Percentiles rank a stretch among this genome's conserved stretches.
Conservation (phyloP, 2,113 vertebrate species). For the Elaphurus davidianus region DNA sequence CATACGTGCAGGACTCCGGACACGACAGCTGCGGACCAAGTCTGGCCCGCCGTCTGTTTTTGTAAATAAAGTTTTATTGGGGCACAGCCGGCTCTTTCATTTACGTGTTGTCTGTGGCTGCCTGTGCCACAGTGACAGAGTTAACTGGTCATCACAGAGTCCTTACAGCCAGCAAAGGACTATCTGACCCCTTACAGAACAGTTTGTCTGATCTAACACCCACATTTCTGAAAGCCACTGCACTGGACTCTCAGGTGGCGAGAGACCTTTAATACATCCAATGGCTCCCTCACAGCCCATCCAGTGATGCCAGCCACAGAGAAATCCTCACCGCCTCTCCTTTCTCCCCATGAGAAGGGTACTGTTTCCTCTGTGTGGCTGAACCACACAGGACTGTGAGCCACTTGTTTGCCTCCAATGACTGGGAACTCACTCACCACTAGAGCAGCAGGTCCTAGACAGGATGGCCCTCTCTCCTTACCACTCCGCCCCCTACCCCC, state of each 20-base stretch:
- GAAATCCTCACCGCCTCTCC: background rate
- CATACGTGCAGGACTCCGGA: background rate
- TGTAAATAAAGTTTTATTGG: conserved; percentile 30
- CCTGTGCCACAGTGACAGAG: background rate
- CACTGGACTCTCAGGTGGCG: background rate
- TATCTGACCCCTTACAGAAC: background rate
- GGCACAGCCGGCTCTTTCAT: background rate
- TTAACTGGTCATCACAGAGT: background rate
- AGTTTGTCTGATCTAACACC: background rate
- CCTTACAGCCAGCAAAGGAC: background rate
- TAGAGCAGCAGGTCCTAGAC: fast-evolving
- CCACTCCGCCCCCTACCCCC: fast-evolving
- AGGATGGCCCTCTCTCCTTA: background rate
- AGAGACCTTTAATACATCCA: background rate
- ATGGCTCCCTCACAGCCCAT: background rate
- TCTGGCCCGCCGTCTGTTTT: background rate
- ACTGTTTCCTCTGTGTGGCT: background rate
- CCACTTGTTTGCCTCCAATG: background rate
- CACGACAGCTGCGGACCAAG: background rate
- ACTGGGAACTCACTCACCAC: background rate
- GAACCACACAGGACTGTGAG: background rate
- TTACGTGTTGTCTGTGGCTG: background rate
- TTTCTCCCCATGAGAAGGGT: background rate
- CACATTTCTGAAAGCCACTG: background rate
- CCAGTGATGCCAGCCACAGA: background rate